Percentiles rank a stretch among this genome's conserved stretches.
Evolutionary conservation across 2,888 invertebrate species (phyloP).

Genomic region (Desoria tigrina): DNA sequence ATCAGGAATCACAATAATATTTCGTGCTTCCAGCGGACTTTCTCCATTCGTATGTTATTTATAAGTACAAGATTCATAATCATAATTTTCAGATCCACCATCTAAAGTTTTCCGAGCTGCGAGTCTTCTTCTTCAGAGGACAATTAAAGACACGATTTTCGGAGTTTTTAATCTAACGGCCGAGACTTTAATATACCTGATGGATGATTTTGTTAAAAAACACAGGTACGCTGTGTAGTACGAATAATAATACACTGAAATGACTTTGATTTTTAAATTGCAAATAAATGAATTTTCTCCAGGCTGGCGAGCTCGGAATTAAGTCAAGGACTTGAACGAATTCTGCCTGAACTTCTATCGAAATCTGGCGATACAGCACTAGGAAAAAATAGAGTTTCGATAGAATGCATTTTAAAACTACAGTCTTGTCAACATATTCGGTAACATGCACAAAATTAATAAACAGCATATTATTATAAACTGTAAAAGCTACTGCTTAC

Average conservation of each 20-base stretch:
- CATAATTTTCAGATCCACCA: constrained; percentile 44
- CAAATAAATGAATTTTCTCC: not conserved
- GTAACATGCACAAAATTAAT: no score
- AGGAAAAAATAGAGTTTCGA: constrained; percentile 80
- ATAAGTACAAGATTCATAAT: constrained; percentile 22
- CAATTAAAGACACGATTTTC: constrained; percentile 83
- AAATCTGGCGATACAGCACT: constrained; percentile 87
- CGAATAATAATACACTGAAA: not conserved
- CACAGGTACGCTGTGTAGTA: constrained; percentile 61
- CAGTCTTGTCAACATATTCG: constrained; percentile 68
- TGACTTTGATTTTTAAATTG: not conserved
- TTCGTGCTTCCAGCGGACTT: not conserved
- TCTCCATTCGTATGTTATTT: constrained; percentile 4
- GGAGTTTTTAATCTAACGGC: constrained; percentile 83
- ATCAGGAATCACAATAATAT: not conserved
- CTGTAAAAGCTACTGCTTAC: not conserved
- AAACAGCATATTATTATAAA: constrained; percentile 8
- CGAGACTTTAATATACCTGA: constrained; percentile 75
- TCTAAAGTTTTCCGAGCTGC: constrained; percentile 65
- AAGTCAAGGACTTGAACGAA: constrained; percentile 76
- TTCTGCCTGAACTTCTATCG: constrained; percentile 77
- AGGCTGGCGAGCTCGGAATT: constrained; percentile 82
- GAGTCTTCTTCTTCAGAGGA: constrained; percentile 74
- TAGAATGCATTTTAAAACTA: constrained; percentile 81
- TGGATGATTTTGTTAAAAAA: constrained; percentile 79